Evolutionary conservation across 2,113 vertebrate genomes (phyloP).

Genomic region (Brachyistius frenatus): DNA sequence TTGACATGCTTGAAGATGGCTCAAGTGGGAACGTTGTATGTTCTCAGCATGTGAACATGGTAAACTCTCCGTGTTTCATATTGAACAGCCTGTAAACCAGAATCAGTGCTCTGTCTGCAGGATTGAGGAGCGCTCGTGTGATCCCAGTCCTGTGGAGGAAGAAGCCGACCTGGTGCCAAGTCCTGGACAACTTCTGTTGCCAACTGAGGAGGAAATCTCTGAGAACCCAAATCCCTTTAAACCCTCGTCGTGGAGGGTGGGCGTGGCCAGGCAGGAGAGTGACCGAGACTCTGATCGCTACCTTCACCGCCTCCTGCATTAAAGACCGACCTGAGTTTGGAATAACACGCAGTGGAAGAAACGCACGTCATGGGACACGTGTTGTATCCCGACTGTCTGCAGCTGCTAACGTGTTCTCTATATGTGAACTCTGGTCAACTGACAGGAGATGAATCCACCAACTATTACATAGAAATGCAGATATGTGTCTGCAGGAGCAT

Average conservation of each 20-base stretch:
- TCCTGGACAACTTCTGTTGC: conserved; percentile 24
- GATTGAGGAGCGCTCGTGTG: conserved; percentile 57
- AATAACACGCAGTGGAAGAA: background rate
- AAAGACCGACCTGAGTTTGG: conserved; percentile 13
- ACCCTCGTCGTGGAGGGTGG: conserved; percentile 53
- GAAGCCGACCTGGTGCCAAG: background rate
- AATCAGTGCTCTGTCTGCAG: conserved; percentile 36
- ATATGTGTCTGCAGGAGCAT: no score
- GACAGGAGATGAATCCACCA: no score
- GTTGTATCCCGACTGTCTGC: background rate
- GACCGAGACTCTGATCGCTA: conserved; percentile 76
- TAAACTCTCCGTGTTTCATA: no score
- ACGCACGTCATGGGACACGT: background rate
- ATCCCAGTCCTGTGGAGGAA: conserved; percentile 39
- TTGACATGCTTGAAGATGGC: no score
- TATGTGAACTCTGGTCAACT: background rate
- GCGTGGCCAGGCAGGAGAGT: conserved; percentile 44
- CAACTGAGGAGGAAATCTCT: conserved; percentile 18
- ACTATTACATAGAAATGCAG: no score
- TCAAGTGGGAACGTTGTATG: no score
- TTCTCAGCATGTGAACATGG: no score
- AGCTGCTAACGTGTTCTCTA: background rate
- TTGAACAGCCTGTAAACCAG: no score
- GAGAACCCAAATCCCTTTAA: conserved; percentile 48
- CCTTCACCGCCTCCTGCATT: conserved; percentile 80